These are phyloP conservation scores for Hirtodrosophila confusa DNA, from an alignment of 2,888 invertebrate species.

Conservation along the genomic window DNA sequence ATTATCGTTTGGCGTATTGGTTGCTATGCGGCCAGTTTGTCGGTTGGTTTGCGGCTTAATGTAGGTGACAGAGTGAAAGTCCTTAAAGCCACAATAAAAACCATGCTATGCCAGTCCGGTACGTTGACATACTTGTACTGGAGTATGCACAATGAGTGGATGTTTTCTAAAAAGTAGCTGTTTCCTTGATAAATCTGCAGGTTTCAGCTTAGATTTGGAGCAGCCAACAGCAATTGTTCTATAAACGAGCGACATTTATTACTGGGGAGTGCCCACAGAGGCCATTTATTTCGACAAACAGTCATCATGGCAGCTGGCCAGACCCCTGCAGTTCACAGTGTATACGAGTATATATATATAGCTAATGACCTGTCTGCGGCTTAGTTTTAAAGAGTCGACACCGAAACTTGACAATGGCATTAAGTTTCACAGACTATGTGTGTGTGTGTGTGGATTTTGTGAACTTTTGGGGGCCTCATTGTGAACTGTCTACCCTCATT, in stretches of 20 bases:
- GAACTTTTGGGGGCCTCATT: conserved; percentile 8
- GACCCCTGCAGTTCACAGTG: conserved; percentile 4
- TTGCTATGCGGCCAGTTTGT: conserved; percentile 52
- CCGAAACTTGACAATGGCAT: conserved; percentile 25
- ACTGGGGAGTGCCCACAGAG: conserved; percentile 26
- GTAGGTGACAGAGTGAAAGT: conserved; percentile 37
- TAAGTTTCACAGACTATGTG: conserved; percentile 32
- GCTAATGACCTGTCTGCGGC: conserved; percentile 64
- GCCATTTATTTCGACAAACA: conserved; percentile 43
- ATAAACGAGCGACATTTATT: conserved; percentile 66
- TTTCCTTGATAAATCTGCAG: conserved; percentile 50
- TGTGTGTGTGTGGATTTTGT: background rate
- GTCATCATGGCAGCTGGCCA: conserved; percentile 38
- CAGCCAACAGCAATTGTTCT: conserved; percentile 54
- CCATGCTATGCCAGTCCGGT: conserved; percentile 11
- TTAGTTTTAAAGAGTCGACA: conserved; percentile 38
- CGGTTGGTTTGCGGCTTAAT: conserved; percentile 31
- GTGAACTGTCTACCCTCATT: conserved; percentile 74
- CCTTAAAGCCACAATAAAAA: conserved; percentile 47
- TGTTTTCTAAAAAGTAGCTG: too few relatives aligned
- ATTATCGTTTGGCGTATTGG: conserved; percentile 34
- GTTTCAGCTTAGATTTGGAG: conserved; percentile 43
- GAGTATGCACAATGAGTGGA: too few relatives aligned
- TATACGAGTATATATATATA: conserved; percentile 8
- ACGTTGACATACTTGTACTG: background rate